A percentile compares a stretch with the other conserved stretches of the same genome.
These are phyloP conservation scores for Musca domestica DNA, from an alignment of 1,140 invertebrate species.

Conservation along the genomic window DNA sequence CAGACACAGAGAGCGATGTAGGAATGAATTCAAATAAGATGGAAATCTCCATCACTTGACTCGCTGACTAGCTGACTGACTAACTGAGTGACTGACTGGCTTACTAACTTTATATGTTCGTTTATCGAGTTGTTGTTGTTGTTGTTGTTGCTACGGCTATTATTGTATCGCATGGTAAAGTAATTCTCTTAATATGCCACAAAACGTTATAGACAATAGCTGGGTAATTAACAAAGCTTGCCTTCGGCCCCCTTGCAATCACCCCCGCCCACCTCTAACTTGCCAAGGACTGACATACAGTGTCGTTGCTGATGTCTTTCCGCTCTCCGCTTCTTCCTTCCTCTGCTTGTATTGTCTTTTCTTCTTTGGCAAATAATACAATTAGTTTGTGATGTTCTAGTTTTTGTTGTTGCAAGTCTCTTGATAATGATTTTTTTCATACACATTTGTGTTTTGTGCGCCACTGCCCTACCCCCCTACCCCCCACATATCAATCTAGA, in stretches of 20 bases:
- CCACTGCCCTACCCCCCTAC: too few species aligned
- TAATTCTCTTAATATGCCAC: slow-evolving; percentile 17
- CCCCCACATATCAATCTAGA: too few species aligned
- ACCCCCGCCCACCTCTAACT: not conserved
- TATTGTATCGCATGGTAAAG: slow-evolving; percentile 11
- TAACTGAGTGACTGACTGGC: not conserved
- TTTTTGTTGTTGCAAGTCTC: not conserved
- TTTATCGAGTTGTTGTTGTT: not conserved
- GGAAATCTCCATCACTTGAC: slow-evolving; percentile 7
- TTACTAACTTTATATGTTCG: too few species aligned
- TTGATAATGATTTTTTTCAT: slow-evolving; percentile 1
- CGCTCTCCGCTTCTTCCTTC: too few species aligned
- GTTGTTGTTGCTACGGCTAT: not conserved
- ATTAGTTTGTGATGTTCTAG: slow-evolving; percentile 15
- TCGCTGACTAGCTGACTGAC: not conserved
- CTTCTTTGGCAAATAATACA: slow-evolving; percentile 15
- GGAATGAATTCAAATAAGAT: too few species aligned
- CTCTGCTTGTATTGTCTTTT: too few species aligned
- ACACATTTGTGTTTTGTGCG: too few species aligned
- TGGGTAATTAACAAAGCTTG: slow-evolving; percentile 14
- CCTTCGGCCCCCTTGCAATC: not conserved
- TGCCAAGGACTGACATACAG: too few species aligned
- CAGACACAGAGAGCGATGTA: not conserved
- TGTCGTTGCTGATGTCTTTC: too few species aligned
- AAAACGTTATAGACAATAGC: slow-evolving; percentile 22